Base-by-base conservation (phyloP, 2,113 vertebrate genomes). In the Platichthys stellatus region DNA sequence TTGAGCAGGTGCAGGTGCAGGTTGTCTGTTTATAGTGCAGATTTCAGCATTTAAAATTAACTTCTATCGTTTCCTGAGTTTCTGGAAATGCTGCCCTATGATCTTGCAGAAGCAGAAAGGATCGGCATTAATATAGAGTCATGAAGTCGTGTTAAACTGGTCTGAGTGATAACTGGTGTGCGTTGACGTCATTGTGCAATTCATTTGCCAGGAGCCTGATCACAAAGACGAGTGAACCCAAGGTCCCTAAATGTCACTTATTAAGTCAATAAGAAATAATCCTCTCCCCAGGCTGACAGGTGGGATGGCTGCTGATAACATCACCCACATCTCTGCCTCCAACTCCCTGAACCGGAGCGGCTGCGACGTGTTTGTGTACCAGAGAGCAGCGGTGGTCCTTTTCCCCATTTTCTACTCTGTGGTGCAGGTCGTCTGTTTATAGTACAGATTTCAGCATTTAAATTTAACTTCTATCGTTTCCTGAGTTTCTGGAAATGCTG, bases 331-430 rank as follows among this genome's bases (percentile, higher is more conserved):
- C 13, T 49, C 73, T 1, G 8, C 59, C 3, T 69, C 63, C 43
- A 64, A 14, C 15, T 20, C 47, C 28, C 64, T 77, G 57, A 95
- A 94, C 56, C 73, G 84, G 80, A 95, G 84, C 76, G 63, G 69
- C 87, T 97, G 96, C 63, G 92, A 93, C 0, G 92, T 96, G 61
- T 93, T 95, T 45, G 92, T 86, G 35, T 90, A 88, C 17, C 90
- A 93, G 38, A 73, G 73, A 60, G 86, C 84, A 0, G 89, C 94
- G 17, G 91, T 90, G 54, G 73, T 95, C 76, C 62, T 69, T 20
- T 96, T 96, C 66, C 93, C 95, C 1, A 68, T 95, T 65, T 96
- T 97, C 88, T 96, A 95, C 86, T 86, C 69, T 0, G 26, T 81
- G 38, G 83, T 97, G 86, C 88, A 86, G 18, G 6, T 23, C 65